Conservation (phyloP, 2,797 vertebrate genomes). For the Erithacus rubecula region DNA sequence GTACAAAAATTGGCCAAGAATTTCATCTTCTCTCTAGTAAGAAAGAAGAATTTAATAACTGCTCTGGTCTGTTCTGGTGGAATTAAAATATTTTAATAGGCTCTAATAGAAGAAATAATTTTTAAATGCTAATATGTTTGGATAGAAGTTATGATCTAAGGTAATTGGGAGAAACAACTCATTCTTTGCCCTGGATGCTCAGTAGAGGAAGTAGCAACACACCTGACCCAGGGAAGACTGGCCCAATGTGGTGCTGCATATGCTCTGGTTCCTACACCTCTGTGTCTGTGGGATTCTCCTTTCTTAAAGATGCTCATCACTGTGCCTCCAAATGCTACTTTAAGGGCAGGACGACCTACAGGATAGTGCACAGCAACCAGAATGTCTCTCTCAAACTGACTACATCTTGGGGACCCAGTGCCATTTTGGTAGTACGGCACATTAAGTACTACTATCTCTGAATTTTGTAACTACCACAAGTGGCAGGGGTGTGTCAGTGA, state of each 20-base stretch:
- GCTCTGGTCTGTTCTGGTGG: background rate
- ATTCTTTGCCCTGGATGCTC: background rate
- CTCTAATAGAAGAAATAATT: background rate
- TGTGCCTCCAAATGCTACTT: background rate
- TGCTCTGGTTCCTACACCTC: background rate
- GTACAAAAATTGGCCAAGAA: background rate
- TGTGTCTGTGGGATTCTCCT: fast-evolving
- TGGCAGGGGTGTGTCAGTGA: fast-evolving
- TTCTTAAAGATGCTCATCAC: fast-evolving
- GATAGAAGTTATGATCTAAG: background rate
- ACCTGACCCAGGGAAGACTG: background rate
- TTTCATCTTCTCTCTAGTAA: background rate
- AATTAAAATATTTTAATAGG: background rate
- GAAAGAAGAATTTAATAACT: background rate
- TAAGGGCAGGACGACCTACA: background rate
- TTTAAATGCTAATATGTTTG: background rate
- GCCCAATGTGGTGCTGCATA: fast-evolving
- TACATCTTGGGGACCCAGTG: too few relatives aligned
- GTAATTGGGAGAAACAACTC: background rate
- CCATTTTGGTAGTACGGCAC: fast-evolving
- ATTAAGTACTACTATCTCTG: background rate
- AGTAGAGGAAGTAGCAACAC: background rate
- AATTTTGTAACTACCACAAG: background rate
- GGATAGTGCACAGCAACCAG: background rate
- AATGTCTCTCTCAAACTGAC: fast-evolving